Evolutionary conservation across 1,140 invertebrate species (phyloP).

Genomic region (Hypothenemus hampei): DNA sequence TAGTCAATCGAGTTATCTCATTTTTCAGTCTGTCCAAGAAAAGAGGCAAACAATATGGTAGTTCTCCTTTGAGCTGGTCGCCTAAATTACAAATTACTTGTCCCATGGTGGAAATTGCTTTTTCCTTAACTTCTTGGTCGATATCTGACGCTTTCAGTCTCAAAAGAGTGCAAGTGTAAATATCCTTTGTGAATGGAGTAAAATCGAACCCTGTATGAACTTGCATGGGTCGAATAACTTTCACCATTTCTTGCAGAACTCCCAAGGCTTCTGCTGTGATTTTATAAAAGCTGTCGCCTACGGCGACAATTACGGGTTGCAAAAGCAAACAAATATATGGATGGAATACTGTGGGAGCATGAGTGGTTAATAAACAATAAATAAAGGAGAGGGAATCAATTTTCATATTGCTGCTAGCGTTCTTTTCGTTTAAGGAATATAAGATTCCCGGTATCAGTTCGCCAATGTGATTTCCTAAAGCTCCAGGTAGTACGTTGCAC

Average conservation of each 20-base stretch:
- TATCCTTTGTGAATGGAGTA: slow-evolving; percentile 67
- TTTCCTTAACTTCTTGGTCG: slow-evolving; percentile 97
- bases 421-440: slow-evolving; percentile 88
- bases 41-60: slow-evolving; percentile 83
- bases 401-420: slow-evolving; percentile 96
- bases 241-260: slow-evolving; percentile 90
- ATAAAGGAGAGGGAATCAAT: slow-evolving; percentile 95
- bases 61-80: slow-evolving; percentile 69
- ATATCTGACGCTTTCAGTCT: slow-evolving; percentile 92
- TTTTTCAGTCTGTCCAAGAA: slow-evolving; percentile 92
- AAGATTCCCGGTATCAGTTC: slow-evolving; percentile 85
- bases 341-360: slow-evolving; percentile 74
- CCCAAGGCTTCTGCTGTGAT: slow-evolving; percentile 92
- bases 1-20: slow-evolving; percentile 94
- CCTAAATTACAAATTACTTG: slow-evolving; percentile 91
- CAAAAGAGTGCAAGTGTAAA: slow-evolving; percentile 81
- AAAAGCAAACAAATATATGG: slow-evolving; percentile 78
- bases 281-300: slow-evolving; percentile 96
- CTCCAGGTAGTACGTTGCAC: slow-evolving; percentile 82
- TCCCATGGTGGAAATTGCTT: slow-evolving; percentile 95
- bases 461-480: slow-evolving; percentile 78
- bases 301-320: slow-evolving; percentile 81
- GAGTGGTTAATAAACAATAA: slow-evolving; percentile 78
- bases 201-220: slow-evolving; percentile 63
- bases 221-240: slow-evolving; percentile 87